Percentiles rank a stretch among this genome's conserved stretches.
Conservation (phyloP, 2,888 invertebrate species). For the Atrina japonica region DNA sequence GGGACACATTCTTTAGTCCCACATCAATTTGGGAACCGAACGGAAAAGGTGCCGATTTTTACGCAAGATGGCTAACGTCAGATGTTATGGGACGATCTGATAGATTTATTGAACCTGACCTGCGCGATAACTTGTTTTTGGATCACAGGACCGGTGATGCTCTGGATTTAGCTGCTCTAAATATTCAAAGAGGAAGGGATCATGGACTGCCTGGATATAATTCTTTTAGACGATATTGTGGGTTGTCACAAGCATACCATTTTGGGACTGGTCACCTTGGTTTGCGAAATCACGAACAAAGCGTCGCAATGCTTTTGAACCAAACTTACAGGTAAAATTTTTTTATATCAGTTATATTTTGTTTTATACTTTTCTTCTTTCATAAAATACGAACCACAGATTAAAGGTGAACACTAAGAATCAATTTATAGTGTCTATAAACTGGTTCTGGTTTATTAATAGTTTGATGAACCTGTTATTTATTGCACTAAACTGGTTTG, state of each 20-base stretch:
- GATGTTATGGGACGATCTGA: not conserved
- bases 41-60: conserved; percentile 1
- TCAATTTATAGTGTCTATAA: no score
- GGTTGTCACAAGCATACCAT: not conserved
- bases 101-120: not conserved
- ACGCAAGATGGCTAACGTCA: not conserved
- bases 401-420: no score
- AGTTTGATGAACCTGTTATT: no score
- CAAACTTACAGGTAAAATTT: no score
- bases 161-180: conserved; percentile 8
- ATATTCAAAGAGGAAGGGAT: conserved; percentile 15
- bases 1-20: not conserved
- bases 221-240: conserved; percentile 8
- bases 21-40: not conserved
- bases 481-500: no score
- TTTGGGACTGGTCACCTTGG: conserved; percentile 1
- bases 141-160: not conserved
- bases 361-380: no score
- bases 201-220: conserved; percentile 17
- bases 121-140: not conserved
- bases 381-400: no score
- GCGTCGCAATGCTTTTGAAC: not conserved
- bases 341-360: no score
- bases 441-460: no score
- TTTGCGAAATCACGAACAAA: not conserved